A percentile compares a stretch with the other conserved stretches of the same genome.
These are phyloP conservation scores for Castor canadensis DNA, from an alignment of 2,113 vertebrate species.

Conservation along the genomic window DNA sequence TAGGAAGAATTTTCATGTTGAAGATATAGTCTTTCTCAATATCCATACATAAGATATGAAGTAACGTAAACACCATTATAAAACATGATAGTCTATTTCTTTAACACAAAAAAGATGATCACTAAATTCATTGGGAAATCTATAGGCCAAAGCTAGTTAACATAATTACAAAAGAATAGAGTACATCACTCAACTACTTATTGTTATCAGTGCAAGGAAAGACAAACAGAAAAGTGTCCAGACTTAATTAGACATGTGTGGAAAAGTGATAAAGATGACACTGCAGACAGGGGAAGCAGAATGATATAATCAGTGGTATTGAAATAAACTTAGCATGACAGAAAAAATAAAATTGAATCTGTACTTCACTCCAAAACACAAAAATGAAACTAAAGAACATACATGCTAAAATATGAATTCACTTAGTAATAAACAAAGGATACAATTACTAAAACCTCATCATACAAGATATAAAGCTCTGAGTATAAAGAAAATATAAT, in stretches of 20 bases:
- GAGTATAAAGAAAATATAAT: background rate
- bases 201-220: background rate
- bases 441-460: background rate
- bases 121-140: background rate
- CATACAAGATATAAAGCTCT: background rate
- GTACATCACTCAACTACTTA: background rate
- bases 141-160: background rate
- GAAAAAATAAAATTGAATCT: background rate
- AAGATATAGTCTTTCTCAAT: background rate
- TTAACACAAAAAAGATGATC: background rate
- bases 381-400: background rate
- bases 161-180: background rate
- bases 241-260: background rate
- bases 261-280: background rate
- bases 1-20: background rate
- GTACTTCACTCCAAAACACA: background rate
- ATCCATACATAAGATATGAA: background rate
- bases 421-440: background rate
- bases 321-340: background rate
- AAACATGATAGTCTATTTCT: background rate
- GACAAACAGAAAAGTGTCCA: background rate
- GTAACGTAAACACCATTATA: background rate
- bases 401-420: background rate
- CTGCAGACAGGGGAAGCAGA: background rate
- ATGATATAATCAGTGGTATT: background rate